Evolutionary conservation across 2,888 invertebrate genomes (phyloP).

Genomic region (Muschampia plurimacula): DNA sequence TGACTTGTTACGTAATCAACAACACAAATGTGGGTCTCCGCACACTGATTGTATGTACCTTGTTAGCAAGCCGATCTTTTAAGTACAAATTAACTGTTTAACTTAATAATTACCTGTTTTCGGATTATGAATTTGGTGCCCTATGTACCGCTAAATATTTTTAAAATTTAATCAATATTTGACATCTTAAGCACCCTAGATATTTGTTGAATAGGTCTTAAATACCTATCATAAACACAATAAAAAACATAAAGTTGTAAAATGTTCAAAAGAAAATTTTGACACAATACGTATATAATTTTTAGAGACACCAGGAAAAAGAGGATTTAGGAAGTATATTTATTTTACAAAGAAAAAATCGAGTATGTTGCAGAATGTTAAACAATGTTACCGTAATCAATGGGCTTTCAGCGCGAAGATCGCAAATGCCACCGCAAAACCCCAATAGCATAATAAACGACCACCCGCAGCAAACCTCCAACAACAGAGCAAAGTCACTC

Average conservation of each 20-base stretch:
- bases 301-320: background rate
- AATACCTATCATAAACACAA: too few relatives aligned
- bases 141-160: background rate
- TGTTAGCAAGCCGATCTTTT: conserved; percentile 10
- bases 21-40: conserved; percentile 67
- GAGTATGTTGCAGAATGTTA: conserved; percentile 13
- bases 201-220: too few relatives aligned
- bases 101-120: background rate
- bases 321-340: background rate
- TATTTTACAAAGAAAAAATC: conserved; percentile 15
- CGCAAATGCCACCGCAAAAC: conserved; percentile 24
- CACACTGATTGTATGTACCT: conserved; percentile 57
- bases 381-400: conserved; percentile 26
- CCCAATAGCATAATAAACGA: conserved; percentile 26
- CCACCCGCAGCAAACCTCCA: conserved; percentile 13
- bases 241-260: background rate
- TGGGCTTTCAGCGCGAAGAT: conserved; percentile 20
- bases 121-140: too few relatives aligned
- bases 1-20: conserved; percentile 75
- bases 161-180: too few relatives aligned
- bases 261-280: background rate
- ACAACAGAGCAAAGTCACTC: conserved; percentile 27
- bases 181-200: too few relatives aligned
- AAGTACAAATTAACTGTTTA: conserved; percentile 6
- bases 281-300: background rate